Evolutionary conservation across 2,888 invertebrate species (phyloP), one percentile per base, ranked within the genome.

Genomic region (Harpagoxenus sublaevis): DNA sequence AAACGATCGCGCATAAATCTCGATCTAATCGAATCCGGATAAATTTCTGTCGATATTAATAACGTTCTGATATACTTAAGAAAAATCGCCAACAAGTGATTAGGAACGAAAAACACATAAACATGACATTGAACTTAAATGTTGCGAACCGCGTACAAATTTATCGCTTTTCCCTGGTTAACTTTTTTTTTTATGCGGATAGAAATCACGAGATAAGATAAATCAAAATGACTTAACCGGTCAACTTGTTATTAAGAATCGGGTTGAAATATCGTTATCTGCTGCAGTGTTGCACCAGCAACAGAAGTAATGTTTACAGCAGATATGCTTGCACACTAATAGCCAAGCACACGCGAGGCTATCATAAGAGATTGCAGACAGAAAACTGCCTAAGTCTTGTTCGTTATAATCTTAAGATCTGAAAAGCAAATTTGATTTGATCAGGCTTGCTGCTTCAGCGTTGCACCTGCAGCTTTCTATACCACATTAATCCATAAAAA

Each of bases 171-270:
- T 60, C 23, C 45, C 8, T 31, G 35, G 28, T 39, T 28, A 51
- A 31, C 35, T 31, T 9, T 23, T 55, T 55, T 71, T 79, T 62
- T 28, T 0, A 9, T 57, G 10, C n/a, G n/a, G 23, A 18, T 79
- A 12, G 23, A 73, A 79, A 39, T 71, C 79, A 79, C 79, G 60
- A 81, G 79, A 60, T 79, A 73, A 48, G 23, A 57, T 74, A 81
- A 60, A 81, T 81, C 74, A 81, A 51, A 74, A 79, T 79, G 74
- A 74, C 35, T 81, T 81, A 81, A 81, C 39, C 48, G 60, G 60
- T 60, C 79, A 60, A 57, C 48, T 81, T 60, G 79, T 77, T 53
- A 51, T 65, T 77, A 77, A 65, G 75, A 53, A 28, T 23, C 48
- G 35, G 18, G 74, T 51, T 60, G 74, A 60, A 73, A 79, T 48